Evolutionary conservation across 2,888 invertebrate species (phyloP).

Genomic region (Mythimna lalbum): DNA sequence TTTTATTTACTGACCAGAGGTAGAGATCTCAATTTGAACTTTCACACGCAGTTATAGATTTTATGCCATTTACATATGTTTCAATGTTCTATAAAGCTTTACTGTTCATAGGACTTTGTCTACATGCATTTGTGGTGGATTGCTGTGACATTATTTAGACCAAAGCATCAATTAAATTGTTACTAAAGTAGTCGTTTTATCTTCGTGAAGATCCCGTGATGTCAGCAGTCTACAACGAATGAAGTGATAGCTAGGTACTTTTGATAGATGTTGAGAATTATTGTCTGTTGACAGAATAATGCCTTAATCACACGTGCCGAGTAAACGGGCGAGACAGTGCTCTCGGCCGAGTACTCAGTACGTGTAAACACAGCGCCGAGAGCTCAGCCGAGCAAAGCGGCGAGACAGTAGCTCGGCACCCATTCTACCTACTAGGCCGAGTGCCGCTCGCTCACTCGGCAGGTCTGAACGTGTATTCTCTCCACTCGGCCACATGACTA

Average conservation of each 20-base stretch:
- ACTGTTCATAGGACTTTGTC: conserved; percentile 21
- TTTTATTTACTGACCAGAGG: conserved; percentile 60
- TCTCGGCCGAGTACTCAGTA: no score
- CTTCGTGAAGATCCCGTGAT: conserved; percentile 1
- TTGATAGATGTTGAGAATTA: conserved; percentile 50
- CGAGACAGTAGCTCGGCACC: no score
- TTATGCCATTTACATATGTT: conserved; percentile 39
- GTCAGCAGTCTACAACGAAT: conserved; percentile 19
- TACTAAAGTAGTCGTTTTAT: conserved; percentile 6
- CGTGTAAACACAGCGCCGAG: no score
- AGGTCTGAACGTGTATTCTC: no score
- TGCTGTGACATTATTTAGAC: conserved; percentile 18
- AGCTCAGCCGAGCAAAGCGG: no score
- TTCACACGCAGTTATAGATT: conserved; percentile 42
- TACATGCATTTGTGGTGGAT: conserved; percentile 23
- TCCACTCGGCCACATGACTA: no score
- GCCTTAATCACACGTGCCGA: no score
- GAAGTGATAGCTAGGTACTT: conserved; percentile 25
- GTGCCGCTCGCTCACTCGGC: no score
- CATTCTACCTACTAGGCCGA: no score
- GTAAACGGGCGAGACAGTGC: no score
- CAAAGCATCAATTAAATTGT: conserved; percentile 31
- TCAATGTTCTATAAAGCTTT: conserved; percentile 44
- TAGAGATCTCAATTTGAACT: conserved; percentile 66
- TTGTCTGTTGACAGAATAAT: no score